These are phyloP conservation scores for Leucania comma DNA, from an alignment of 2,888 invertebrate genomes.

Conservation along the genomic window DNA sequence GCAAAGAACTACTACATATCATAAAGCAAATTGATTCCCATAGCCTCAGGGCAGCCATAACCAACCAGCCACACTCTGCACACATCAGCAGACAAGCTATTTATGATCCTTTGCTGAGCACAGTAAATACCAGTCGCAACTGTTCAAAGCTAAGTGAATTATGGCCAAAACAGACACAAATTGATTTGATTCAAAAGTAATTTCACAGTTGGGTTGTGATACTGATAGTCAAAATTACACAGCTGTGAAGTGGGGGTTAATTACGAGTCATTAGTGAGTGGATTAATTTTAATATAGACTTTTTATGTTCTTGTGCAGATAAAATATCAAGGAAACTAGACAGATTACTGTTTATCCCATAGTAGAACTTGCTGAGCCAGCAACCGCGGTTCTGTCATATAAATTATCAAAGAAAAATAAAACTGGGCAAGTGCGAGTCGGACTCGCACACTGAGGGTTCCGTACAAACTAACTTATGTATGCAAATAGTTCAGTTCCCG, in stretches of 20 bases:
- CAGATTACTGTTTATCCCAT: neutral
- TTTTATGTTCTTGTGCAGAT: neutral
- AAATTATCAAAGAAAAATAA: too few species aligned
- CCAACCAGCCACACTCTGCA: slow-evolving; percentile 60
- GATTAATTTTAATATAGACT: slow-evolving; percentile 31
- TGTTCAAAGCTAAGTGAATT: slow-evolving; percentile 33
- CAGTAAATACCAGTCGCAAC: slow-evolving; percentile 40
- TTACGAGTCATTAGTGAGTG: slow-evolving; percentile 18
- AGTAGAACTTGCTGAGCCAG: too few species aligned
- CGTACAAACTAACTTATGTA: too few species aligned
- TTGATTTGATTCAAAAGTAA: slow-evolving; percentile 56
- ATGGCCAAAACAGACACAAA: slow-evolving; percentile 40
- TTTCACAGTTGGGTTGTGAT: slow-evolving; percentile 48
- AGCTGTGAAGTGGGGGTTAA: slow-evolving; percentile 24
- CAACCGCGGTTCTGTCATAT: too few species aligned
- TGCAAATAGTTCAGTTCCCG: too few species aligned
- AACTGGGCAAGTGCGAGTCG: too few species aligned
- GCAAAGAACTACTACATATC: slow-evolving; percentile 38
- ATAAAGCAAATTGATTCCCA: slow-evolving; percentile 71
- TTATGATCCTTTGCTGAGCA: slow-evolving; percentile 68
- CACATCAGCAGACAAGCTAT: slow-evolving; percentile 70
- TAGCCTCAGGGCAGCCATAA: slow-evolving; percentile 71
- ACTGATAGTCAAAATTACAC: slow-evolving; percentile 36
- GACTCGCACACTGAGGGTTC: too few species aligned
- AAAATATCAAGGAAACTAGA: neutral